Base-by-base conservation (phyloP, 2,888 invertebrate genomes). In the Volucella inflata region DNA sequence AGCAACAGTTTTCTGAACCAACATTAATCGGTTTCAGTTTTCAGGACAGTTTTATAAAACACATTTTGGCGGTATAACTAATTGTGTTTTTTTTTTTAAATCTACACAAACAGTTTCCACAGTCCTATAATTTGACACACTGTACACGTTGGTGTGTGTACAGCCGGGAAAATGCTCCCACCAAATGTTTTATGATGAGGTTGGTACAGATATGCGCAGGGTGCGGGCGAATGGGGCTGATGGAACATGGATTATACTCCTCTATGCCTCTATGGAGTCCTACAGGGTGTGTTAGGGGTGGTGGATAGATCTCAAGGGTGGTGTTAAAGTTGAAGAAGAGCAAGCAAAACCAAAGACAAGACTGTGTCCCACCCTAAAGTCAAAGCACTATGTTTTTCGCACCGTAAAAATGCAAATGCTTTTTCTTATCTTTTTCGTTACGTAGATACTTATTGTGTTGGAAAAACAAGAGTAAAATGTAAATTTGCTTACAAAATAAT, bases 301-400 rank as follows among this genome's bases (percentile, higher is more conserved):
- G 48, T 14, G 12, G 46, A 53, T 16, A 38, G 40, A 14, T 30
- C 30, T 30, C 16, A 57, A 51, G 51, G 59, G 65, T 68, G 72
- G 74, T 51, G 50, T 10, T 60, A 64, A 64, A 30, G 57, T 68
- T 59, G 36, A 70, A 21, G 44, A 75, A 71, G 74, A 65, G 79
- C 36, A 84, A 80, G 80, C 70, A 65, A 51, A 64, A 44, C 65
- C 65, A 68, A 83, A 74, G 53, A 67, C 57, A 79, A 83, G 72
- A 62, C 50, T 68, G 17, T 74, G 83, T 83, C 79, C 80, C 84
- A 80, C 84, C 83, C 83, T 78, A 74, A 83, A 83, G 46, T 57
- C 16, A 72, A 77, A 42, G 62, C 38, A 67, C 62, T 78, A 60
- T 50, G 46, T 36, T 50, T 57, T 64, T 64, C 59, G 59, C 71